These are phyloP conservation scores for Tyto alba DNA, from an alignment of 2,113 vertebrate genomes.

Conservation along the genomic window DNA sequence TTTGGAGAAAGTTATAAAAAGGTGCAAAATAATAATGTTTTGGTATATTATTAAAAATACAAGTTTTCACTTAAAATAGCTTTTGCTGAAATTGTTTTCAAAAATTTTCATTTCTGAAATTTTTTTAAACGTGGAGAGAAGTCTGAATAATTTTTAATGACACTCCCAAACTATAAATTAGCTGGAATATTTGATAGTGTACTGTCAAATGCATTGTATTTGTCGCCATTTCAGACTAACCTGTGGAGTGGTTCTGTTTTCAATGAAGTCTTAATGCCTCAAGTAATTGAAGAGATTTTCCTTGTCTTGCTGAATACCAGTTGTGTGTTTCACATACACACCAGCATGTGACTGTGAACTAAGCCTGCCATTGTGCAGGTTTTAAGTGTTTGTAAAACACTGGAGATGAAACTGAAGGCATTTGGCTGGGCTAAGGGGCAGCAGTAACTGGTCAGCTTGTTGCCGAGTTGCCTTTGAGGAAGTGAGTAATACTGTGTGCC, in stretches of 20 bases:
- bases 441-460: background rate
- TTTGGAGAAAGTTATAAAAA: background rate
- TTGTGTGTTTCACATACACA: background rate
- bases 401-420: fast-evolving
- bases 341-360: background rate
- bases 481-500: background rate
- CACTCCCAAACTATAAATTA: background rate
- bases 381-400: background rate
- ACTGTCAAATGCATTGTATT: background rate
- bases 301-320: background rate
- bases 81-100: too few species aligned
- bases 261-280: background rate
- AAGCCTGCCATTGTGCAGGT: background rate
- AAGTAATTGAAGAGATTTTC: background rate
- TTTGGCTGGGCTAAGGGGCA: background rate
- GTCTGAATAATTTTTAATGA: background rate
- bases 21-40: background rate
- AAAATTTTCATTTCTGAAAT: too few species aligned
- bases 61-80: too few species aligned
- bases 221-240: background rate
- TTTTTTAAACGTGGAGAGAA: background rate
- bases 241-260: background rate
- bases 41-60: background rate
- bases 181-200: background rate
- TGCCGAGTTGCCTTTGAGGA: background rate